A percentile compares a stretch with the other conserved stretches of the same genome.
phyloP scores from a whole-genome alignment of 2,888 invertebrate genomes.

The Brachynemurus nebulosus region DNA sequence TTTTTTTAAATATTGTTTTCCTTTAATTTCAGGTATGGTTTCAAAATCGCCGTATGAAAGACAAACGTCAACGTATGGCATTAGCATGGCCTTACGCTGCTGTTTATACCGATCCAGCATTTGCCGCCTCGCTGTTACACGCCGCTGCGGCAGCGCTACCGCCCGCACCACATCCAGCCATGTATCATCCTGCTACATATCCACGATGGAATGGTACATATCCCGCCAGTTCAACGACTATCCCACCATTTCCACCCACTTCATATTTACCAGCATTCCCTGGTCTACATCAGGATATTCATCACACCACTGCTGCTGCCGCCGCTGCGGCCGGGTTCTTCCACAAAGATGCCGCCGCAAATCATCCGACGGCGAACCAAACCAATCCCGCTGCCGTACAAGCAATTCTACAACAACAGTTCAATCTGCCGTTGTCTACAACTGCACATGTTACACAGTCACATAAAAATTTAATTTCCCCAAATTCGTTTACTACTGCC shows the following conservation, averaged over 20 bases:
- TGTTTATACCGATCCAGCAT: constrained; percentile 85
- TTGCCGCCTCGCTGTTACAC: constrained; percentile 84
- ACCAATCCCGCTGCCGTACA: neutral
- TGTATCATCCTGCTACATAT: constrained; percentile 41
- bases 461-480: constrained; percentile 9
- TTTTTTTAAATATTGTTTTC: constrained; percentile 10
- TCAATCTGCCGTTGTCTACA: constrained; percentile 9
- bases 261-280: constrained; percentile 32
- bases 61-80: constrained; percentile 89
- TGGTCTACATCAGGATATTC: constrained; percentile 22
- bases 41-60: constrained; percentile 93
- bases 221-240: constrained; percentile 34
- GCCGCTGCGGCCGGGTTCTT: constrained; percentile 9
- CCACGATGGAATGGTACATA: constrained; percentile 39
- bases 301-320: constrained; percentile 17
- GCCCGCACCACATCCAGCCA: constrained; percentile 37
- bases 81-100: constrained; percentile 92
- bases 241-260: constrained; percentile 31
- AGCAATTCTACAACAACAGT: constrained; percentile 4
- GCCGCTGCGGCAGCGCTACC: constrained; percentile 62
- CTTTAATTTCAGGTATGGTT: constrained; percentile 77
- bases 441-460: constrained; percentile 14
- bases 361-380: constrained; percentile 25
- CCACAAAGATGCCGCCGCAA: constrained; percentile 29
- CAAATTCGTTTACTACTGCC: neutral